Evolutionary conservation across 2,113 vertebrate species (phyloP).

Genomic region (Meleagris gallopavo): DNA sequence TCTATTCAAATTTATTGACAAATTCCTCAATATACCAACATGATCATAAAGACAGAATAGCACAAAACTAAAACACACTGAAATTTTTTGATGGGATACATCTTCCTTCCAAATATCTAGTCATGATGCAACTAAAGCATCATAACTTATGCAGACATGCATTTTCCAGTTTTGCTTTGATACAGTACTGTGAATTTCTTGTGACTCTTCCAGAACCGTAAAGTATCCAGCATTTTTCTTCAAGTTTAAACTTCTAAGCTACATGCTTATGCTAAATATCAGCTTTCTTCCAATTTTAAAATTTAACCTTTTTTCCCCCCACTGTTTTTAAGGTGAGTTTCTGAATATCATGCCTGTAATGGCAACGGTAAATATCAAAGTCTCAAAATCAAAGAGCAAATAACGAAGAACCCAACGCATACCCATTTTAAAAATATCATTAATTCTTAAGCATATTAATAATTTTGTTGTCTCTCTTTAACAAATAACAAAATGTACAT

Average conservation of each 20-base stretch:
- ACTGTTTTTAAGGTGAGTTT: neutral
- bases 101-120: neutral
- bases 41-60: neutral
- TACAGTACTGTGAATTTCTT: neutral
- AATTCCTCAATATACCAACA: neutral
- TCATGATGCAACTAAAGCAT: neutral
- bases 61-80: neutral
- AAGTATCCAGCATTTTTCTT: neutral
- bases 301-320: neutral
- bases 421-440: neutral
- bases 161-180: neutral
- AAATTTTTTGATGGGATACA: neutral
- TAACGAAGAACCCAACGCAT: neutral
- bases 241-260: neutral
- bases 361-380: neutral
- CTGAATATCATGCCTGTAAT: neutral
- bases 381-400: neutral
- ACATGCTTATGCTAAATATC: neutral
- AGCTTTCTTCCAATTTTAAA: neutral
- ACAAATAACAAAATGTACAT: neutral
- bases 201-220: neutral
- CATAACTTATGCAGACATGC: fast-evolving
- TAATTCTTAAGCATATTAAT: neutral
- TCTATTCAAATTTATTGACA: neutral
- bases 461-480: neutral